Evolutionary conservation across 1,140 invertebrate genomes (phyloP), one percentile per base, ranked within the genome.

Genomic region (Epicauta chinensis): DNA sequence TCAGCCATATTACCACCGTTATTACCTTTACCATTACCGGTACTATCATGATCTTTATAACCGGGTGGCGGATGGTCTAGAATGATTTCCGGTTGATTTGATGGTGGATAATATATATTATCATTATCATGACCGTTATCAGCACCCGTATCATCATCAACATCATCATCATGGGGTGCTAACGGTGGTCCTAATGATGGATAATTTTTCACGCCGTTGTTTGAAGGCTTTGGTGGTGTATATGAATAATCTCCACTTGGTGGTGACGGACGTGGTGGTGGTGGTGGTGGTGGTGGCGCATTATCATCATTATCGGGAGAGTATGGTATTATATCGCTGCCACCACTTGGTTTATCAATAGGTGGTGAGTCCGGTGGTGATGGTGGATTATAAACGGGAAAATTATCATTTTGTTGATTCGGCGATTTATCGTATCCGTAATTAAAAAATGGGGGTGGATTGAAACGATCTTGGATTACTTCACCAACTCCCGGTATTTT

Each of bases 391-490:
- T 47, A 53, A n/a, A 49, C 44, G 10, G 45, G 44, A 46, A 36
- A 55, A 11, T 49, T 29, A 16, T 34, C 5, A 30, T 41, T 41
- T 13, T 52, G 29, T n/a, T 12, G 45, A 30, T 29, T 46, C 58
- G 14, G 55, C 45, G 38, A 5, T 23, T 23, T 23, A 23, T 23
- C 23, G 23, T 23, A 23, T 23, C 43, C 43, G 31, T 64, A 66
- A n/a, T 52, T 53, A 29, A 68, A 67, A 30, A 60, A 65, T 14
- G 66, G 66, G 36, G 52, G 58, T n/a, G 62, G 56, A 30, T 68
- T 63, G 37, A 64, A 67, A 11, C 65, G 51, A 40, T 66, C 65
- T 53, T 68, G 65, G 12, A 65, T 62, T 14, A 67, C 64, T 56
- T 67, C 66, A 11, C 66, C 66, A 53, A 62, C 60, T 29, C 47